phyloP scores from a whole-genome alignment of 2,888 invertebrate genomes.

The Eupeodes luniger region DNA sequence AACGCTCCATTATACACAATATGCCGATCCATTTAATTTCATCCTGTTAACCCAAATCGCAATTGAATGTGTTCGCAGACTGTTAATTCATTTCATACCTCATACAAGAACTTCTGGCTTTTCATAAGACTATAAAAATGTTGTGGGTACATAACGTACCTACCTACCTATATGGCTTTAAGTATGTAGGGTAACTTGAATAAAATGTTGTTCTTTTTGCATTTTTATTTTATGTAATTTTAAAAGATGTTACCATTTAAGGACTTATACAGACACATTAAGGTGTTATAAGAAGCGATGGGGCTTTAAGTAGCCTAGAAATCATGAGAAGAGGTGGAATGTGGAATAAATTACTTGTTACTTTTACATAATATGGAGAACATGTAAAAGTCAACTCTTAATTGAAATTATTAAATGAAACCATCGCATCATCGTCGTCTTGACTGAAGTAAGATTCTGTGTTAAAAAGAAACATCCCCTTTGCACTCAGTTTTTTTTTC shows the following conservation, averaged over 20 bases:
- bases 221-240: slow-evolving; percentile 19
- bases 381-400: background rate
- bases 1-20: slow-evolving; percentile 41
- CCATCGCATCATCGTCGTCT: background rate
- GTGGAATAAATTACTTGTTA: slow-evolving; percentile 45
- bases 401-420: slow-evolving; percentile 31
- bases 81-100: slow-evolving; percentile 52
- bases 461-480: background rate
- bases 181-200: slow-evolving; percentile 7
- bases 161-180: slow-evolving; percentile 27
- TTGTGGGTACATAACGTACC: background rate
- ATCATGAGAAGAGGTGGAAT: slow-evolving; percentile 43
- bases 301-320: slow-evolving; percentile 33
- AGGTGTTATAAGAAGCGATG: slow-evolving; percentile 35
- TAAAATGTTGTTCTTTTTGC: slow-evolving; percentile 26
- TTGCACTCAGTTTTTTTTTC: too few relatives aligned
- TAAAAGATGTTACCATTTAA: slow-evolving; percentile 45
- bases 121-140: too few relatives aligned
- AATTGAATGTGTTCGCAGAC: slow-evolving; percentile 70
- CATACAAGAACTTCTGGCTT: background rate
- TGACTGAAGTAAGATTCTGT: background rate
- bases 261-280: slow-evolving; percentile 11
- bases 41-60: slow-evolving; percentile 73
- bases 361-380: background rate
- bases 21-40: slow-evolving; percentile 65